Base-by-base conservation (phyloP, 1,140 invertebrate species). In the Mya arenaria region DNA sequence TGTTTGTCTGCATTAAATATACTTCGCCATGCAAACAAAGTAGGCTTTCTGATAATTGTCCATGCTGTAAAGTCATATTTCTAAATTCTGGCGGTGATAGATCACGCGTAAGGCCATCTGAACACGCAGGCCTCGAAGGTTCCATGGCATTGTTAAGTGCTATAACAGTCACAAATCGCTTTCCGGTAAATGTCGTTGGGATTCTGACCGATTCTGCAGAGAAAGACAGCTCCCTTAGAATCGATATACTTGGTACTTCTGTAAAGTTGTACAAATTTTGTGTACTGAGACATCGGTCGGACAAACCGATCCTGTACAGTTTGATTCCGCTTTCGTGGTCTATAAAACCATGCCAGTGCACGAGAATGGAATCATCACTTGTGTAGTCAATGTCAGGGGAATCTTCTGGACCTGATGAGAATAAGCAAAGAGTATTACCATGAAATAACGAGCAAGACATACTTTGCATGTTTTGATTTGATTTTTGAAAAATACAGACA, bases 251-350 rank as follows among this genome's bases (percentile, higher is more conserved):
- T 28, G 73, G 37, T 8, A 52, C 73, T 5, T 65, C 52, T 0
- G 34, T 58, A 37, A 58, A 56, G 30, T 72, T 55, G 30, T 44
- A 44, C 10, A 84, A 34, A 62, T 86, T 79, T 17, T 58, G 15
- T 23, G 37, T 44, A 25, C 60, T 55, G 6, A 85, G 13, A 63
- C 86, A 88, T 17, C 39, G 37, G 1, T 4, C 5, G 13, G 78
- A 48, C 30, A 88, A 2, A 10, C 65, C 77, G 17, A 86, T 77
- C n/a, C 62, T 66, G 55, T 86, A 88, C 15, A 80, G 19, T 23
- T 63, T 48, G 15, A 88, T 83, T 23, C 84, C 85, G 79, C 85
- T 87, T 69, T 88, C 87, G 52, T 81, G 84, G 37, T 88, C 87
- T 17, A 82, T 63, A 52, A 87, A 88, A 3, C 87, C 87, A 28